Conservation (phyloP, 2,888 invertebrate species). For the Ormyrus rosae region DNA sequence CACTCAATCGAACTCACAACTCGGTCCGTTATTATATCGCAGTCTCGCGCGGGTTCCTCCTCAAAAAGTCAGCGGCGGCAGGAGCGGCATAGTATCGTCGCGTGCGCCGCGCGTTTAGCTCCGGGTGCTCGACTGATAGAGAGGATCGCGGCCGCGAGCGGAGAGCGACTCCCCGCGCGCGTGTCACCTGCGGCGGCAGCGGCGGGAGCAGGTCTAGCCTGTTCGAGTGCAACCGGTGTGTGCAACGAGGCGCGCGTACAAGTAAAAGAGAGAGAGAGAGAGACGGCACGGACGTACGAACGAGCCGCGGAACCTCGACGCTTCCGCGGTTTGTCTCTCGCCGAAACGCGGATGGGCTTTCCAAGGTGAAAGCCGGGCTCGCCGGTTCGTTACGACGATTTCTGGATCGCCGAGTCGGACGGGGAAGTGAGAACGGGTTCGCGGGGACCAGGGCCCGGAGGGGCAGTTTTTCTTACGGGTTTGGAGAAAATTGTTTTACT, state of each 20-base stretch:
- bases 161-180: neutral
- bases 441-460: too few relatives aligned
- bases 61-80: too few relatives aligned
- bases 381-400: too few relatives aligned
- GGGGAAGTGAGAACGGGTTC: too few relatives aligned
- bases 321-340: neutral
- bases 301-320: neutral
- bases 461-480: too few relatives aligned
- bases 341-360: too few relatives aligned
- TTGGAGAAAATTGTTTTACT: too few relatives aligned
- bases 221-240: neutral
- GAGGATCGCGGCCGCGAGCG: neutral
- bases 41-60: too few relatives aligned
- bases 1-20: too few relatives aligned
- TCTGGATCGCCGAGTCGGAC: too few relatives aligned
- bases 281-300: neutral
- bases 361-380: too few relatives aligned
- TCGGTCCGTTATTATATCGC: too few relatives aligned
- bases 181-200: constrained; percentile 28
- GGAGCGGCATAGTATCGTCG: neutral
- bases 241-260: neutral
- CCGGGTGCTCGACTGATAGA: neutral
- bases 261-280: neutral
- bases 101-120: neutral
- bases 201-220: neutral